These are phyloP conservation scores for Lepidostoma basale DNA, from an alignment of 1,140 invertebrate genomes.

Conservation along the genomic window DNA sequence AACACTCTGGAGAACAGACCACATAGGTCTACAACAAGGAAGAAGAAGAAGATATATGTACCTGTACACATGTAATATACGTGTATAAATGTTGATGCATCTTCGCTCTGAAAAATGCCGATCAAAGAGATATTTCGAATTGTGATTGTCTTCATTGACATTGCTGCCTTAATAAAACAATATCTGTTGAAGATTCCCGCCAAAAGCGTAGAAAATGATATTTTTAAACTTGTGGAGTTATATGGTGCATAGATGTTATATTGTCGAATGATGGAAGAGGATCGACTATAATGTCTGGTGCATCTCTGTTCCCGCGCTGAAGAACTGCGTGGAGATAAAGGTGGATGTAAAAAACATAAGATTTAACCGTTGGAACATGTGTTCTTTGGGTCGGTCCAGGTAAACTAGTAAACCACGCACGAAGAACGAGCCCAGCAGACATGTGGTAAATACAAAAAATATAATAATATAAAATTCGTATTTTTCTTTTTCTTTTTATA, in stretches of 20 bases:
- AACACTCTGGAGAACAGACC: no score
- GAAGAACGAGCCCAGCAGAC: not conserved
- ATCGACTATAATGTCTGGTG: not conserved
- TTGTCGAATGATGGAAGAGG: not conserved
- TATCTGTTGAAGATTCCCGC: not conserved
- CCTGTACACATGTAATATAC: no score
- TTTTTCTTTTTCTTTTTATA: no score
- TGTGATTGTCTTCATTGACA: no score
- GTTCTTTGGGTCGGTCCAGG: conserved; percentile 19
- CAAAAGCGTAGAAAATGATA: no score
- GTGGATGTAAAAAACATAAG: not conserved
- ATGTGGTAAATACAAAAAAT: not conserved
- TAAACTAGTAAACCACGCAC: conserved; percentile 6
- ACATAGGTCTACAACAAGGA: no score
- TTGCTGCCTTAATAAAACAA: no score
- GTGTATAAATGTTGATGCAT: no score
- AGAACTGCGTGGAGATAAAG: not conserved
- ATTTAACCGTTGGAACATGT: conserved; percentile 23
- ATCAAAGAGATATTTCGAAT: no score
- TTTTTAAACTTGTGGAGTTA: not conserved
- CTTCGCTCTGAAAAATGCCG: no score
- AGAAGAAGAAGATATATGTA: no score
- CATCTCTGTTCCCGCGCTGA: not conserved
- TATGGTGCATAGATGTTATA: not conserved
- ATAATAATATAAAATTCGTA: no score